Conservation (phyloP, 2,888 invertebrate species). For the Oscheius onirici region DNA sequence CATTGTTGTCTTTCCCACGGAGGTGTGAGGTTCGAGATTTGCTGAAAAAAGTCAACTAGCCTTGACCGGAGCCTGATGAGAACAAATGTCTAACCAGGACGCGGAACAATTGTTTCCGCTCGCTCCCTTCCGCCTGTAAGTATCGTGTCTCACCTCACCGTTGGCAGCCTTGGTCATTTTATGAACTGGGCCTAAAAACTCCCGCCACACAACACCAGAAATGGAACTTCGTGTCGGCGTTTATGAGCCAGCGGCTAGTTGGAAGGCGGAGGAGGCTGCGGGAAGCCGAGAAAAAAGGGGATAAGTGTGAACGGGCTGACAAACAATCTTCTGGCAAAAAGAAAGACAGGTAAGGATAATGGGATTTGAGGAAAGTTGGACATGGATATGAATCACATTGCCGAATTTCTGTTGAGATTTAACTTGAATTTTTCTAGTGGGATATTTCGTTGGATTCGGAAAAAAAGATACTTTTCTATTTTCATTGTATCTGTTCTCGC, state of each 20-base stretch:
- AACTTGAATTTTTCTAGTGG: no score
- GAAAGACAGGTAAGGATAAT: no score
- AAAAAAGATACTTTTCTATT: no score
- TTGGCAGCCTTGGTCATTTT: constrained; percentile 17
- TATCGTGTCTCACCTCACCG: background rate
- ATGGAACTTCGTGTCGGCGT: constrained; percentile 9
- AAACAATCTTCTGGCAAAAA: no score
- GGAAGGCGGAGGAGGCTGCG: background rate
- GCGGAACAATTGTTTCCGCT: constrained; percentile 27
- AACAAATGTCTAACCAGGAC: constrained; percentile 25
- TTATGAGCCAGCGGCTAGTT: constrained; percentile 12
- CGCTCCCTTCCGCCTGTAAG: background rate
- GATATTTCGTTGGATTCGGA: no score
- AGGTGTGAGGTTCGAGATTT: constrained; percentile 5
- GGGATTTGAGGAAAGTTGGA: no score
- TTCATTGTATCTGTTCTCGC: no score
- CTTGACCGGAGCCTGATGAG: constrained; percentile 29
- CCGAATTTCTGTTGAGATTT: no score
- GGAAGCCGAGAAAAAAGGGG: no score
- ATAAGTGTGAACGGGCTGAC: no score
- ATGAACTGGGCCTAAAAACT: constrained; percentile 27
- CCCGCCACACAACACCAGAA: background rate
- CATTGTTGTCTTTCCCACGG: background rate
- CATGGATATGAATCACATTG: no score
- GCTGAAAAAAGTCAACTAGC: constrained; percentile 1